Evolutionary conservation across 1,140 invertebrate species (phyloP), one percentile per base, ranked within the genome.

Genomic region (Epicauta chinensis): DNA sequence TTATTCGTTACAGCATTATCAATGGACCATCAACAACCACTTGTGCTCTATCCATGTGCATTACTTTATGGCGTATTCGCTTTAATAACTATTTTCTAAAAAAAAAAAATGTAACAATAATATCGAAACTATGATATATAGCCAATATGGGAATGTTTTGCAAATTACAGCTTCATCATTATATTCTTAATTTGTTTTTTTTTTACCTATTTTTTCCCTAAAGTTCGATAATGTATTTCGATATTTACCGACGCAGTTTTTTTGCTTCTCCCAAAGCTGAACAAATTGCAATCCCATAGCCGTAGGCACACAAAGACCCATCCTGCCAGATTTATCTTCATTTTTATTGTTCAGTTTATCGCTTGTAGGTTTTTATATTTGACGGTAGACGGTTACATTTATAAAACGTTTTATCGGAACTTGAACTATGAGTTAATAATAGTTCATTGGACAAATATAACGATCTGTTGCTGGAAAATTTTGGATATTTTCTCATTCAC

Each of bases 21-120:
- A 40, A 76, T 78, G 51, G 87, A 91, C 79, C 80, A 86, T 61
- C 89, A 92, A 71, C 84, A 88, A 69, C 75, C 84, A n/a, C 73
- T 89, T 16, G 83, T 93, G 45, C 86, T 87, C 15, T 92, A 93
- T 75, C 89, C 89, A 7, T 92, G 89, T 75, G 81, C 83, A 38
- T 75, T 92, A 32, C 75, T 93, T 35, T 92, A 92, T 72, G 86
- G 86, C 38, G 86, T 91, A 29, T 93, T 93, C 74, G 88, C 89
- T 42, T 77, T 92, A 39, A 77, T 92, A 52, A 86, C 88, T 48
- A 80, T 92, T 62, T 92, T 89, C 71, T 89, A 73, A 34, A n/a
- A 4, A 34, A 30, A 5, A 30, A 30, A 5, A 30, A 30, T 30
- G 29, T 30, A 30, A 10, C 29, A 30, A 5, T 30, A 30, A 5